Percentiles rank a stretch among this genome's conserved stretches.
Conservation (phyloP, 2,888 invertebrate species). For the Tortricodes alternella region DNA sequence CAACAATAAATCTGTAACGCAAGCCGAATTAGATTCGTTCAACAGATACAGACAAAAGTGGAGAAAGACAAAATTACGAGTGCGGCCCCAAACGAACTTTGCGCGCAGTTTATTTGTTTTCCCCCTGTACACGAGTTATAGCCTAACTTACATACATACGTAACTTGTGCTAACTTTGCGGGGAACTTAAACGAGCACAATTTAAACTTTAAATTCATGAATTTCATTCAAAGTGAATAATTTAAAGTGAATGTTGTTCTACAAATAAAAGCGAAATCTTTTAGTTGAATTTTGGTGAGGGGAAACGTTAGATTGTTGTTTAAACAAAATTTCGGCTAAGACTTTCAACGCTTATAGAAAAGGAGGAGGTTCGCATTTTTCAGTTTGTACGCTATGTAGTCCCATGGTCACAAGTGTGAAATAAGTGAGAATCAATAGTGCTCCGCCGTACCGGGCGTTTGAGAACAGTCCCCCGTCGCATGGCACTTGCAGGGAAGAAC, state of each 20-base stretch:
- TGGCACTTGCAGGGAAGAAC: no score
- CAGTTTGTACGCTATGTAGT: no score
- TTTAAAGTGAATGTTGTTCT: constrained; percentile 30
- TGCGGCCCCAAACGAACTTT: constrained; percentile 33
- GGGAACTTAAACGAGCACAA: constrained; percentile 47
- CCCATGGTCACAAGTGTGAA: no score
- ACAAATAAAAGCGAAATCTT: constrained; percentile 8
- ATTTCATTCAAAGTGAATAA: constrained; percentile 40
- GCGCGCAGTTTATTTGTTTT: constrained; percentile 36
- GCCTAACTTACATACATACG: constrained; percentile 36
- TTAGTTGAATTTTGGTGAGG: neutral
- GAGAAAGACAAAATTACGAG: constrained; percentile 35
- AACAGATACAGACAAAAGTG: constrained; percentile 34
- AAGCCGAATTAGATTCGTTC: constrained; percentile 31
- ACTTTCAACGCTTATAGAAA: no score
- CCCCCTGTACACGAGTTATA: constrained; percentile 33
- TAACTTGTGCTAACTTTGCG: constrained; percentile 42
- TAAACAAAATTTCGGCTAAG: neutral
- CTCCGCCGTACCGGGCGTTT: no score
- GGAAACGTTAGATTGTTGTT: neutral
- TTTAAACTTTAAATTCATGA: constrained; percentile 49
- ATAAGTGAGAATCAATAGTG: no score
- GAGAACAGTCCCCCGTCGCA: no score
- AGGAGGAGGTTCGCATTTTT: no score
- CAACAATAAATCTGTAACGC: constrained; percentile 12